Conservation (phyloP, 2,888 invertebrate genomes). For the Mimas tiliae region DNA sequence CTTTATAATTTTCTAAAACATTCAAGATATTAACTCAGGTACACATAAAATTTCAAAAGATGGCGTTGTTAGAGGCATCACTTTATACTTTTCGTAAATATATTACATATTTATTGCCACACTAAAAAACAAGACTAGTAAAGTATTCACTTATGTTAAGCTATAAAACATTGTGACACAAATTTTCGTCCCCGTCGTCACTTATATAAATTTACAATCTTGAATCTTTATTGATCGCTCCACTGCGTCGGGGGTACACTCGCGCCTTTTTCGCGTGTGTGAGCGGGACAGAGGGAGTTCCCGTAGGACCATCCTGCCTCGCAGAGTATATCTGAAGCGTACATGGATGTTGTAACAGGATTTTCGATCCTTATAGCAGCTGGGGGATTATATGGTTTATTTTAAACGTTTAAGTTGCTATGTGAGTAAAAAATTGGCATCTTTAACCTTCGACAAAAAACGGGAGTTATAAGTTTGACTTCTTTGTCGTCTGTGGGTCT, state of each 20-base stretch:
- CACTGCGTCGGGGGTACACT: slow-evolving; percentile 44
- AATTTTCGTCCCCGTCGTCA: slow-evolving; percentile 6
- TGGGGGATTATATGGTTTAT: slow-evolving; percentile 27
- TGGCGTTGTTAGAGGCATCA: background rate
- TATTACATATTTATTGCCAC: slow-evolving; percentile 8
- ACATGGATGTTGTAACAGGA: slow-evolving; percentile 33
- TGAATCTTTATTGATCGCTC: slow-evolving; percentile 72
- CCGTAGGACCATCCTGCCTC: slow-evolving; percentile 42
- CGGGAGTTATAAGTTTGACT: too few species aligned
- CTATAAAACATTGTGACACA: slow-evolving; percentile 14
- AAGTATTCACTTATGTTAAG: slow-evolving; percentile 30
- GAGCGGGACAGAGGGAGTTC: slow-evolving; percentile 48
- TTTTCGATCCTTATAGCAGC: slow-evolving; percentile 38
- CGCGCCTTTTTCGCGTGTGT: slow-evolving; percentile 36
- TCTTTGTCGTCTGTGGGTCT: too few species aligned
- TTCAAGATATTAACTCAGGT: too few species aligned
- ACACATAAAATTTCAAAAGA: background rate
- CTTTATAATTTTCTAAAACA: too few species aligned
- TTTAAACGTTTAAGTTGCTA: slow-evolving; percentile 9
- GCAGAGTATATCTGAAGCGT: slow-evolving; percentile 53
- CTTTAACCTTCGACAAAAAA: background rate
- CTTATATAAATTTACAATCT: slow-evolving; percentile 61
- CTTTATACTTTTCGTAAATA: background rate
- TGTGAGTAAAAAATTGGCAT: background rate
- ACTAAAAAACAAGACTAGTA: slow-evolving; percentile 28